Percentiles rank a stretch among this genome's conserved stretches.
Evolutionary conservation across 2,113 vertebrate species (phyloP).

Genomic region (Hiodon alosoides): DNA sequence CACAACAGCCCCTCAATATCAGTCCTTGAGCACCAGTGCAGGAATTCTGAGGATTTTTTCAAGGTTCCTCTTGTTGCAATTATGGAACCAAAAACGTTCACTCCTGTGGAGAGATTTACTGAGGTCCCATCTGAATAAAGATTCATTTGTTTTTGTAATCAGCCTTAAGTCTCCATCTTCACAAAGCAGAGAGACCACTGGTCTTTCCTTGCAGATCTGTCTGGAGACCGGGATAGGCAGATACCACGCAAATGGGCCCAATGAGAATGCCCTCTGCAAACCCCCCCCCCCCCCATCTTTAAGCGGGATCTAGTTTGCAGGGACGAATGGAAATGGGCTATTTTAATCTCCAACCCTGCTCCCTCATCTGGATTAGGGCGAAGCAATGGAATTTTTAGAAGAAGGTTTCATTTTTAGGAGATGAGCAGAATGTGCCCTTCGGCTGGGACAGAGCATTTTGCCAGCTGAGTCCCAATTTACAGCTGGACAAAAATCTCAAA

Average conservation of each 20-base stretch:
- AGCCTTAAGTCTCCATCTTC: slow-evolving; percentile 34
- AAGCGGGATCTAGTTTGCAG: slow-evolving; percentile 8
- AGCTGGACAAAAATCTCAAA: too few species aligned
- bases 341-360: slow-evolving; percentile 32
- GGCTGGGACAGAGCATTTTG: background rate
- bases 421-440: background rate
- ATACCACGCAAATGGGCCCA: slow-evolving; percentile 33
- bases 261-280: slow-evolving; percentile 35
- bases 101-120: slow-evolving; percentile 41
- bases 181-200: background rate
- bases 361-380: slow-evolving; percentile 23
- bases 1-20: slow-evolving; percentile 5
- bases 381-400: slow-evolving; percentile 1
- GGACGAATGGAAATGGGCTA: slow-evolving; percentile 23
- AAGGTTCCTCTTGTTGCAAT: slow-evolving; percentile 33
- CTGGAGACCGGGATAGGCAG: slow-evolving; percentile 25
- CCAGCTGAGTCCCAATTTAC: too few species aligned
- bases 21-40: slow-evolving; percentile 22
- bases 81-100: slow-evolving; percentile 43
- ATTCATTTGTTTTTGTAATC: slow-evolving; percentile 52
- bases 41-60: slow-evolving; percentile 30
- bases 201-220: slow-evolving; percentile 26
- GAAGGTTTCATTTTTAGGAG: slow-evolving; percentile 13
- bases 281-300: slow-evolving; percentile 29
- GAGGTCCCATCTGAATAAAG: slow-evolving; percentile 42